Evolutionary conservation across 2,113 vertebrate genomes (phyloP), one percentile per base, ranked within the genome.

Genomic region (Lepidothrix coronata): DNA sequence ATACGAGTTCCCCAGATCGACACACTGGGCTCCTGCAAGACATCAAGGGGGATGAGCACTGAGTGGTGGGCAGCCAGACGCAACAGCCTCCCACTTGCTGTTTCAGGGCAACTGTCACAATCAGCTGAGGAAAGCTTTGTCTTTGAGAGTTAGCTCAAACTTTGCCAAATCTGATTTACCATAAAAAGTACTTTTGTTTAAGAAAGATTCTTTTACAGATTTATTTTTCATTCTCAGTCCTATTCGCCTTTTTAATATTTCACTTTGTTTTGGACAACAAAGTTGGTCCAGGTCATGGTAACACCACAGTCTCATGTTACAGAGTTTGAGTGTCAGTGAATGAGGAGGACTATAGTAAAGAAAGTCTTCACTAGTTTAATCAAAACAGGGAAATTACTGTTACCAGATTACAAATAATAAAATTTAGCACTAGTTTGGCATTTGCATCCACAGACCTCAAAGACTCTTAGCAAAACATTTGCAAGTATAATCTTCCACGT

Each of bases 1-100:
- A 88, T 99, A 99, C 12, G 99, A 98, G 85, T 99, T 99, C 27
- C 98, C 99, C 55, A 99, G 98, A 88, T 99, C 99, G 3, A 99
- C 97, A 46, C 99, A 99, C 85, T 98, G 98, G 59, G 99, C 99
- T 93, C 98, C 99, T 99, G 94, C 52, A 98, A 93, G 76, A 90
- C 30, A 85, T 67, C 27, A 59, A 61, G 39, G 24, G 86, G 39
- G 30, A 73, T 0, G 4, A 88, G 66, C 5, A 1, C 48, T 91
- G 51, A 94, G 78, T 4, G 31, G 9, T 78, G 49, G 46, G 30
- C 30, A 82, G 30, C 20, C 31, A 71, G 33, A 88, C 49, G 62
- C 2, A 1, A 48, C 62, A 83, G 57, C 48, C 23, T 72, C 77
- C 51, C 28, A 25, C 61, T 62, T 21, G 1, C 77, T 85, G 41